Base-by-base conservation (phyloP, 2,797 vertebrate species). In the Dallia pectoralis region DNA sequence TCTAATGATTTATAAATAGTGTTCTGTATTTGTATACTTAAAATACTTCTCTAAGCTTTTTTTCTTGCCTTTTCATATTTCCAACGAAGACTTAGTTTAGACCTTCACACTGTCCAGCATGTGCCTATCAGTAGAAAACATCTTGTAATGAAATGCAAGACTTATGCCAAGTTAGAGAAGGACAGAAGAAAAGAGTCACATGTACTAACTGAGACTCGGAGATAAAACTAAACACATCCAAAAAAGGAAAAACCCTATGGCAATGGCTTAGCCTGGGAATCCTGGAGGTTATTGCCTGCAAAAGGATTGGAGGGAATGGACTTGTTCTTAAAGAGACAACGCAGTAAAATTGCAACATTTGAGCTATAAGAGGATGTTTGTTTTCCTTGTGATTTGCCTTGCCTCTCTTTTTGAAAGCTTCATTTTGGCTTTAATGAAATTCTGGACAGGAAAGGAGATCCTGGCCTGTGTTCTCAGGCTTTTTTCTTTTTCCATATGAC, bases 171-270 rank as follows among this genome's bases (percentile, higher is more conserved):
- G 83, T 83, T 77, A 77, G 82, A 83, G 76, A 79, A 74, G 77
- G 77, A 70, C 81, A 84, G 82, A 87, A 87, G 87, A 87, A n/a
- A 90, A 86, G 70, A 77, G 87, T 76, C 79, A 83, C 77, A 88
- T 80, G 87, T 84, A 91, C 86, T 88, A 90, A 86, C 86, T 72
- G 81, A 88, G 82, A 85, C 85, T 66, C 81, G 88, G 82, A 80
- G 71, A 86, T 74, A 74, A 79, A 87, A 86, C 85, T 85, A 88
- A 91, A 90, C 88, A 87, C 80, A 87, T 85, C 91, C 91, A 89
- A 91, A 92, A 91, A 92, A 89, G 91, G 91, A 83, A 85, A 91
- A 75, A 74, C 78, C 78, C 78, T 87, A 80, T 73, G 68, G 80
- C 74, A 79, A 70, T 6, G 76, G 82, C 79, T 48, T 70, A 78